phyloP scores from a whole-genome alignment of 2,113 vertebrate species.

The Phrynosoma platyrhinos region DNA sequence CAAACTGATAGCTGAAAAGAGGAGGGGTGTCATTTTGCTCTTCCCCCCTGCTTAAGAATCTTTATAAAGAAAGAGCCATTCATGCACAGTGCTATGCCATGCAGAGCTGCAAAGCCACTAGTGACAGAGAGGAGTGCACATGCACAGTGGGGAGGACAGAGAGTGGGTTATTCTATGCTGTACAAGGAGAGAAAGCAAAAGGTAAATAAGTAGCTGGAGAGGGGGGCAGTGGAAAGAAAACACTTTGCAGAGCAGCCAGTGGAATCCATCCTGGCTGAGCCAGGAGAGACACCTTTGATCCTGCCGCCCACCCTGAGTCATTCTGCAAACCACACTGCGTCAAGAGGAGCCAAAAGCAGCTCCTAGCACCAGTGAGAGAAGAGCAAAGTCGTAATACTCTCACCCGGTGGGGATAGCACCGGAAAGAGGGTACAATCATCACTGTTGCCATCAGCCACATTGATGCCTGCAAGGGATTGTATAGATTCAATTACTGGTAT shows the following conservation, averaged over 20 bases:
- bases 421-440: not conserved
- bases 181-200: slow-evolving; percentile 40
- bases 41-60: not conserved
- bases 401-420: too few relatives aligned
- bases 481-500: not conserved
- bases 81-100: not conserved
- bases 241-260: slow-evolving; percentile 32
- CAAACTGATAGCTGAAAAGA: not conserved
- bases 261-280: slow-evolving; percentile 24
- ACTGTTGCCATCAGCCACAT: accelerated
- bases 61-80: slow-evolving; percentile 18
- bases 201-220: slow-evolving; percentile 37
- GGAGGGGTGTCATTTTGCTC: not conserved
- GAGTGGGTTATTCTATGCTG: not conserved
- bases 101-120: not conserved
- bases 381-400: not conserved
- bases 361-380: slow-evolving; percentile 4
- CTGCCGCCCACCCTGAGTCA: slow-evolving; percentile 27
- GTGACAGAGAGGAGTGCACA: not conserved
- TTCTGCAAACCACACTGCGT: slow-evolving; percentile 32
- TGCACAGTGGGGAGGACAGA: not conserved
- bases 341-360: slow-evolving; percentile 25
- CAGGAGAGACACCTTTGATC: slow-evolving; percentile 41
- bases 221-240: slow-evolving; percentile 25
- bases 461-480: not conserved